Conservation (phyloP, 2,113 vertebrate species). For the Gallinago paraguaiae region DNA sequence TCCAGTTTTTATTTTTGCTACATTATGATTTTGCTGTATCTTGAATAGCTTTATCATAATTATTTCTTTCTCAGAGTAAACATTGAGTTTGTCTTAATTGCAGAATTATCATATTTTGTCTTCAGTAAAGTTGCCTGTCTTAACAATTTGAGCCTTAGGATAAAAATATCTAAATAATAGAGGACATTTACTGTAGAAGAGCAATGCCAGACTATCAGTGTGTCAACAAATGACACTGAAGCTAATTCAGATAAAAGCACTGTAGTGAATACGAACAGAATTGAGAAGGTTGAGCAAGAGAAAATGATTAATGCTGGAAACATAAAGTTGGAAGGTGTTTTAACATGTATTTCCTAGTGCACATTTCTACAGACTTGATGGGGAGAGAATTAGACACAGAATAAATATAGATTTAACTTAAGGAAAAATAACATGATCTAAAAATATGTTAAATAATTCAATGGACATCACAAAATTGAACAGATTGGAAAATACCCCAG, state of each 20-base stretch:
- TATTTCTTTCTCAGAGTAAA: background rate
- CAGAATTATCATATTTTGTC: background rate
- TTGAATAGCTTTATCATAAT: background rate
- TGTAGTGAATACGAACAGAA: background rate
- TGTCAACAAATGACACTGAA: conserved; percentile 7
- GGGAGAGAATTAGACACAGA: background rate
- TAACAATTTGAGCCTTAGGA: conserved; percentile 2
- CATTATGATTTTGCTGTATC: background rate
- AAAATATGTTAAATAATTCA: background rate
- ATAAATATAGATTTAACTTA: background rate
- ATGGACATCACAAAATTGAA: background rate
- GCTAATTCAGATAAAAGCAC: background rate
- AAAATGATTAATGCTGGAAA: background rate
- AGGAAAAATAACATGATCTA: background rate
- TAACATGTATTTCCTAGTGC: background rate
- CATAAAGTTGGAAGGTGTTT: background rate
- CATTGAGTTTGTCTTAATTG: background rate
- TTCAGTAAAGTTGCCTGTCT: background rate
- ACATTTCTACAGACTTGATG: background rate
- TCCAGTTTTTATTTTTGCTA: background rate
- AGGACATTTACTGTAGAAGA: background rate
- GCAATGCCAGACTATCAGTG: background rate
- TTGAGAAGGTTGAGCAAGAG: background rate
- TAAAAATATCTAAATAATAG: background rate
- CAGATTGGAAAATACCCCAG: background rate